Conservation (phyloP, 2,113 vertebrate species). For the Sinocyclocheilus anshuiensis region DNA sequence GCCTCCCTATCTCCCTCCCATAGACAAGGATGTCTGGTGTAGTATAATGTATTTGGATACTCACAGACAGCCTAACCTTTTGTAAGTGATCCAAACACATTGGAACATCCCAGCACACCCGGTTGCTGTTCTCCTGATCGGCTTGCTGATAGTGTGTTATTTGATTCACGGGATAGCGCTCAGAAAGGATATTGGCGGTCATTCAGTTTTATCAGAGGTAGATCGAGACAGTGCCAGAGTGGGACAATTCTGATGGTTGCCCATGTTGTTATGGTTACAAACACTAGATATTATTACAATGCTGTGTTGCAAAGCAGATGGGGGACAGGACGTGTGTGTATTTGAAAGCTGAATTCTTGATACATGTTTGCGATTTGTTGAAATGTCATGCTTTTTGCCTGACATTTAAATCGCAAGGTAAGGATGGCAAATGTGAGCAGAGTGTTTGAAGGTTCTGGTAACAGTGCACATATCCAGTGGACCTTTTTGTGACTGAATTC, state of each 20-base stretch:
- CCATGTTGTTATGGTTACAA: constrained; percentile 19
- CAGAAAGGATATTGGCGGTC: constrained; percentile 39
- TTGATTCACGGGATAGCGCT: constrained; percentile 34
- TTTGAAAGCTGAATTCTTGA: neutral
- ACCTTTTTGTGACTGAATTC: neutral
- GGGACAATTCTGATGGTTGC: neutral
- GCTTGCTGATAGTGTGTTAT: constrained; percentile 35
- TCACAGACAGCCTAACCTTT: neutral
- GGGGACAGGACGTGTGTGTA: neutral
- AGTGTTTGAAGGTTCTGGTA: neutral
- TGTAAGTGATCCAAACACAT: neutral
- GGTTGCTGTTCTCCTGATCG: neutral
- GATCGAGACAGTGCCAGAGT: neutral
- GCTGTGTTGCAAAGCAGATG: neutral
- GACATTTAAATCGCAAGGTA: constrained; percentile 19
- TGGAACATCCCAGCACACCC: neutral
- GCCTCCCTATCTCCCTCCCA: neutral
- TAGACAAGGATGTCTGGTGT: neutral
- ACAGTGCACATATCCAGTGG: neutral
- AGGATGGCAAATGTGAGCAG: neutral
- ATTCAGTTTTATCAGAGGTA: neutral
- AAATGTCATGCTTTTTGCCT: constrained; percentile 37
- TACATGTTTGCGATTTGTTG: neutral
- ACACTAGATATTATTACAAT: neutral
- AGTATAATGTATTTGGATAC: neutral